phyloP scores from a whole-genome alignment of 2,888 invertebrate genomes.

The Sinotaia quadrata region DNA sequence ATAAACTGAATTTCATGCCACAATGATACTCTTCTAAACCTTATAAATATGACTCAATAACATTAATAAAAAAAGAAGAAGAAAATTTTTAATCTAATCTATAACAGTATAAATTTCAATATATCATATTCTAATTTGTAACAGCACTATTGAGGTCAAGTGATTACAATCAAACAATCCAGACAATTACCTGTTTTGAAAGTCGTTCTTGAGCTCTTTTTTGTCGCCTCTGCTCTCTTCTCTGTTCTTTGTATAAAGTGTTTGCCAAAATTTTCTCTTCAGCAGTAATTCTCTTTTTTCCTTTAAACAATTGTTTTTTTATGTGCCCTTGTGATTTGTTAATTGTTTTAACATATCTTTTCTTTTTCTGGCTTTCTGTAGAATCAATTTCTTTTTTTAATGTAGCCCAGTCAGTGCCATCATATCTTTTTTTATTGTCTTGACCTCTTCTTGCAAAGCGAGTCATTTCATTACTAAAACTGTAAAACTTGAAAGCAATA shows the following conservation, averaged over 20 bases:
- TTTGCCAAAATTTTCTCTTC: neutral
- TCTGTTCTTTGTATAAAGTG: constrained; percentile 25
- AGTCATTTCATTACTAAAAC: constrained; percentile 18
- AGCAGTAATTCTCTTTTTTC: neutral
- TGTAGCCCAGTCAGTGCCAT: constrained; percentile 29
- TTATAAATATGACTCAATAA: too few relatives aligned
- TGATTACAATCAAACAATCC: neutral
- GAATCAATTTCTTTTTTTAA: constrained; percentile 17
- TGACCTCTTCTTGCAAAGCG: constrained; percentile 30
- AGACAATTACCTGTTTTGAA: constrained; percentile 21
- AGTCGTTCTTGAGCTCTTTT: constrained; percentile 28
- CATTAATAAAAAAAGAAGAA: too few relatives aligned
- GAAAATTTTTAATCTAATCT: too few relatives aligned
- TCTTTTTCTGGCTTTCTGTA: neutral
- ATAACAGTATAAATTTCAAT: too few relatives aligned
- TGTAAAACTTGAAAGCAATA: neutral
- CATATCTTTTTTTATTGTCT: constrained; percentile 32
- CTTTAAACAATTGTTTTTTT: neutral
- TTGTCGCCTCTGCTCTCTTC: constrained; percentile 31
- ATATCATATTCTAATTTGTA: too few relatives aligned
- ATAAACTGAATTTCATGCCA: too few relatives aligned
- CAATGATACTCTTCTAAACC: too few relatives aligned
- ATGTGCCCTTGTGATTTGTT: neutral
- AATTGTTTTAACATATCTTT: neutral
- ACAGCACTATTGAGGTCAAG: too few relatives aligned